A percentile compares a stretch with the other conserved stretches of the same genome.
Evolutionary conservation across 2,113 vertebrate genomes (phyloP).

Genomic region (mouse (Mus musculus)): GRCm39 chr14:78425001-78425500

Average conservation of each 20-base stretch:
- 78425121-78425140: neutral
- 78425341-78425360: neutral
- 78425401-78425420: neutral
- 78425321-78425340: neutral
- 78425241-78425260: neutral
- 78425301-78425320: neutral
- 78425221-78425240: neutral
- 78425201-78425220: slow-evolving; percentile 12
- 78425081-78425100: slow-evolving; percentile 58
- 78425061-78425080: slow-evolving; percentile 13
- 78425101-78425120: slow-evolving; percentile 13
- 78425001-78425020: slow-evolving; percentile 13
- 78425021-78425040: slow-evolving; percentile 24
- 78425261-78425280: slow-evolving; percentile 14
- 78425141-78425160: neutral
- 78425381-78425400: neutral
- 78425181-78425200: slow-evolving; percentile 34
- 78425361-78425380: neutral
- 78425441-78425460: neutral
- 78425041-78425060: slow-evolving; percentile 53
- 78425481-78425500: neutral
- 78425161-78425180: slow-evolving; percentile 37
- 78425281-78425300: neutral
- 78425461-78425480: neutral
- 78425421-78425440: neutral